A percentile compares a stretch with the other conserved stretches of the same genome.
Evolutionary conservation across 2,113 vertebrate genomes (phyloP).

Genomic region (Hippoglossus stenolepis): DNA sequence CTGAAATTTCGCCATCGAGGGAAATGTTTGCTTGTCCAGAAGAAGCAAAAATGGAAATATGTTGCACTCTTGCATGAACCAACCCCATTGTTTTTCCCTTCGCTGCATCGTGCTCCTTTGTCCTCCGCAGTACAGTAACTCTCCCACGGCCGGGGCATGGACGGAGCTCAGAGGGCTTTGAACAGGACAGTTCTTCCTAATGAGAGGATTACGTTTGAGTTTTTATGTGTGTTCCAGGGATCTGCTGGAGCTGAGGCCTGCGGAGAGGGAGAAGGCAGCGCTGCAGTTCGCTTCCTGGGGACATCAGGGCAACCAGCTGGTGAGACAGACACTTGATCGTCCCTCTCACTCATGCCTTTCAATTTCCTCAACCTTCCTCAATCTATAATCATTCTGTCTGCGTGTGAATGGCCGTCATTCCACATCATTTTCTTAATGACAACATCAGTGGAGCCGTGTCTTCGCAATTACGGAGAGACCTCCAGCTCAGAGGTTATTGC

Average conservation of each 20-base stretch:
- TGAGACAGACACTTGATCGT: conserved; percentile 59
- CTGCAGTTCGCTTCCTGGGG: conserved; percentile 86
- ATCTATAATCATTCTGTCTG: not conserved
- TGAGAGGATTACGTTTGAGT: conserved; percentile 39
- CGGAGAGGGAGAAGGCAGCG: conserved; percentile 60
- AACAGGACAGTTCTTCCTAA: conserved; percentile 13
- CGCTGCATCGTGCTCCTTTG: conserved; percentile 75
- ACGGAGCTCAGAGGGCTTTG: conserved; percentile 55
- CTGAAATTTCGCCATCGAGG: conserved; percentile 58
- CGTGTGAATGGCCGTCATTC: conserved; percentile 5
- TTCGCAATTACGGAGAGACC: conserved; percentile 23
- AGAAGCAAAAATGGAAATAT: conserved; percentile 19
- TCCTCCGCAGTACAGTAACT: conserved; percentile 42
- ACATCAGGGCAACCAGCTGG: conserved; percentile 85
- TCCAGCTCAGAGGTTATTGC: conserved; percentile 23
- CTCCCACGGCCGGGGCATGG: conserved; percentile 53
- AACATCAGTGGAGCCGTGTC: not conserved
- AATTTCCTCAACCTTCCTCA: not conserved
- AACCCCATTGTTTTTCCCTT: conserved; percentile 48
- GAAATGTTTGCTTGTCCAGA: conserved; percentile 61
- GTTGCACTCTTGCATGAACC: conserved; percentile 76
- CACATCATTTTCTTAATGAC: conserved; percentile 17
- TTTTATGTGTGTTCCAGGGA: conserved; percentile 79
- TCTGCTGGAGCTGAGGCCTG: conserved; percentile 73
- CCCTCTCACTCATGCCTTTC: not conserved